phyloP scores from a whole-genome alignment of 1,140 invertebrate species.

The Hylaeus anthracinus region DNA sequence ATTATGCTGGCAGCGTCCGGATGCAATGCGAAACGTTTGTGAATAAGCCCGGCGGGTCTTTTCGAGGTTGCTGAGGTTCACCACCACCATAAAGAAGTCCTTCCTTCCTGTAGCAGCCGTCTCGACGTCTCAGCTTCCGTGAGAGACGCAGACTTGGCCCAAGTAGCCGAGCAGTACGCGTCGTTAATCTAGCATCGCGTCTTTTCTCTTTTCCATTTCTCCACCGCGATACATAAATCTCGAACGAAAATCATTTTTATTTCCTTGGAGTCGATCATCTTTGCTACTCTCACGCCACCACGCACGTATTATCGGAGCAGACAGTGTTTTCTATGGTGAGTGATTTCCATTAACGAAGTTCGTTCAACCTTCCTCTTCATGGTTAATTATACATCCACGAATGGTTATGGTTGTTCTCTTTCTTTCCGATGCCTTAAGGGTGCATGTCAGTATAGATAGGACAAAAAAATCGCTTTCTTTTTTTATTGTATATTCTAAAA shows the following conservation, averaged over 20 bases:
- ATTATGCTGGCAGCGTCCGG: conserved; percentile 78
- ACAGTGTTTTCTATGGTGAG: background rate
- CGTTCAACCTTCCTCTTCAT: too few species aligned
- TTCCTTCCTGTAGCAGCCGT: conserved; percentile 61
- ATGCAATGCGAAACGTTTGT: conserved; percentile 69
- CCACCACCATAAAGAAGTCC: conserved; percentile 50
- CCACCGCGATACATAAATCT: background rate
- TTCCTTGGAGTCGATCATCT: background rate
- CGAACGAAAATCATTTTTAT: background rate
- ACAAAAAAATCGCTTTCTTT: too few species aligned
- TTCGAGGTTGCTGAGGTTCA: conserved; percentile 50
- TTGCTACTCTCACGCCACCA: too few species aligned
- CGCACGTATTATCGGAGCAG: too few species aligned
- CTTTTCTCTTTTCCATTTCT: background rate
- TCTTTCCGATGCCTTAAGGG: too few species aligned
- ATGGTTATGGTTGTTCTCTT: too few species aligned
- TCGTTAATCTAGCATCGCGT: background rate
- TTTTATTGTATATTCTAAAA: too few species aligned
- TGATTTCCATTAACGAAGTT: background rate
- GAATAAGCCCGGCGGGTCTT: conserved; percentile 52
- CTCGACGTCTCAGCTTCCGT: conserved; percentile 34
- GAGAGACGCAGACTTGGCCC: conserved; percentile 21
- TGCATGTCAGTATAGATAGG: too few species aligned
- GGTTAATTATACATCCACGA: too few species aligned
- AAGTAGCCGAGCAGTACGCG: conserved; percentile 19